Conservation (phyloP, 2,797 vertebrate species). For the Phoxinus dragarum region DNA sequence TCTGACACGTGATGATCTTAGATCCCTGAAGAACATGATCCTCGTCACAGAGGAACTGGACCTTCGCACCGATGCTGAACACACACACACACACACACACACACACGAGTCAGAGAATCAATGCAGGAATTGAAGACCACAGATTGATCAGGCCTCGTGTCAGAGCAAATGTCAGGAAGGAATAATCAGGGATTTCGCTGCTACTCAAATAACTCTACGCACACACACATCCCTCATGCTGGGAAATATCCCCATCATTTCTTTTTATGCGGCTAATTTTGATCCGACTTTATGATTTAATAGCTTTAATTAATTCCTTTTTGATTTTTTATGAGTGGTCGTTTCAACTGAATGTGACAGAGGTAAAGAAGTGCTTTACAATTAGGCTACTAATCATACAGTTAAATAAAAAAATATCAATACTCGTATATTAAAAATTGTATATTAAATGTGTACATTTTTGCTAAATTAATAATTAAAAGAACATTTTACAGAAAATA, state of each 20-base stretch:
- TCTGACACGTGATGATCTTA: conserved; percentile 96
- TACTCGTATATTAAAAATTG: neutral
- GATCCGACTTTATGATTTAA: neutral
- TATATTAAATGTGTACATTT: neutral
- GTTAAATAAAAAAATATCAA: neutral
- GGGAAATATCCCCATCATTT: neutral
- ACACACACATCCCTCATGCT: neutral
- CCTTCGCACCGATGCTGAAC: conserved; percentile 88
- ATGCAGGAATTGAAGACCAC: neutral
- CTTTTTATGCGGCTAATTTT: neutral
- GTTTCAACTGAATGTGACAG: neutral
- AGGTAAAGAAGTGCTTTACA: too few species aligned
- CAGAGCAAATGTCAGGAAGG: conserved; percentile 41
- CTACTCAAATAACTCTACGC: neutral
- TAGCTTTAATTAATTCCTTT: neutral
- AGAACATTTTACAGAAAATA: neutral
- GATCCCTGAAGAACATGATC: conserved; percentile 98
- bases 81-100: neutral
- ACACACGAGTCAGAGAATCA: conserved; percentile 28
- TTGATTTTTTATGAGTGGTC: neutral
- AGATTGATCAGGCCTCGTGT: conserved; percentile 15
- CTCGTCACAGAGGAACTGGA: conserved; percentile 95
- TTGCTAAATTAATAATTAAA: neutral
- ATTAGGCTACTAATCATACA: too few species aligned
- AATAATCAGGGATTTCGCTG: conserved; percentile 34